Conservation (phyloP, 1,140 invertebrate species). For the Drosophila biarmipes region DNA sequence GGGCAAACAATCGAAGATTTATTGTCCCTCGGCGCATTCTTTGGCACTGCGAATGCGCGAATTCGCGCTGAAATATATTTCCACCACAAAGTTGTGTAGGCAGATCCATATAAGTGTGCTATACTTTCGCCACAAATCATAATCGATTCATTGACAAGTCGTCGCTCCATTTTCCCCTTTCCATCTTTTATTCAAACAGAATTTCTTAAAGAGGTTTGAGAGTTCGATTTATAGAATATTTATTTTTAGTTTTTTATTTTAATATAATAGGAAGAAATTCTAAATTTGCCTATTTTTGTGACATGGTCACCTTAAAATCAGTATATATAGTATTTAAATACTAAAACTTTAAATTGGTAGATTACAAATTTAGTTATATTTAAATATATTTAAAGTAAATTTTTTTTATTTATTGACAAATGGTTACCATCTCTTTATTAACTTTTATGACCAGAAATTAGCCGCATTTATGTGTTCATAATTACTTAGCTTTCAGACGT, state of each 20-base stretch:
- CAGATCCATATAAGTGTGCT: slow-evolving; percentile 55
- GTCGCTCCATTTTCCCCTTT: slow-evolving; percentile 17
- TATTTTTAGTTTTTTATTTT: background rate
- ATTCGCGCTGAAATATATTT: slow-evolving; percentile 40
- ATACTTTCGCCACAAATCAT: slow-evolving; percentile 71
- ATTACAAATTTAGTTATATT: too few species aligned
- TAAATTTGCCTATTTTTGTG: too few species aligned
- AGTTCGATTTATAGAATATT: background rate
- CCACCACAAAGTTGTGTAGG: slow-evolving; percentile 37
- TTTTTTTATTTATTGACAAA: too few species aligned
- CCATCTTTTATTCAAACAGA: background rate
- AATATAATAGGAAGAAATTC: too few species aligned
- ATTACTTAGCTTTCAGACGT: slow-evolving; percentile 10
- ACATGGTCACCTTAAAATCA: too few species aligned
- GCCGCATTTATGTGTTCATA: background rate
- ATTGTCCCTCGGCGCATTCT: slow-evolving; percentile 54
- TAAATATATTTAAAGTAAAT: too few species aligned
- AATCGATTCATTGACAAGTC: slow-evolving; percentile 62
- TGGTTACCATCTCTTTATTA: too few species aligned
- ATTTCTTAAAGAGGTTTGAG: slow-evolving; percentile 13
- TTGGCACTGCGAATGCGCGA: slow-evolving; percentile 56
- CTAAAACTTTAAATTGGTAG: too few species aligned
- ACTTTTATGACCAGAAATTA: background rate
- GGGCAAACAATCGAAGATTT: slow-evolving; percentile 71
- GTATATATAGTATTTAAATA: too few species aligned